A percentile compares a stretch with the other conserved stretches of the same genome.
These are phyloP conservation scores for Mizuhopecten yessoensis DNA, from an alignment of 1,140 invertebrate genomes.

Conservation along the genomic window DNA sequence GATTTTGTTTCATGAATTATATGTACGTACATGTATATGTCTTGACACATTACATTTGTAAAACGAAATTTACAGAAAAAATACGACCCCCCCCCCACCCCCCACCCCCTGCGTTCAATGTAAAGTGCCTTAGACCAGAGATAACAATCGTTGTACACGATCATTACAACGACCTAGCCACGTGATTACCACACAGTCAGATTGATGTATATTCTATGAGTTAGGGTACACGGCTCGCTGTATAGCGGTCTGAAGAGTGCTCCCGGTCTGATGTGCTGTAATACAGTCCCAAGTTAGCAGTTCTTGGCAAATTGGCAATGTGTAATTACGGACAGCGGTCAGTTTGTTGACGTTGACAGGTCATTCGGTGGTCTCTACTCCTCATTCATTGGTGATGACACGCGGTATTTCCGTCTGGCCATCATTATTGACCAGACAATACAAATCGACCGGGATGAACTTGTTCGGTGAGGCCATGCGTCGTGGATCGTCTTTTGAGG, in stretches of 20 bases:
- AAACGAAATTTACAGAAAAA: too few species aligned
- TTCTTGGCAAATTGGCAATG: background rate
- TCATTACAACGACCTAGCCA: too few species aligned
- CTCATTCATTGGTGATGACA: background rate
- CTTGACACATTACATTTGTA: too few species aligned
- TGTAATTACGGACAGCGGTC: constrained; percentile 1
- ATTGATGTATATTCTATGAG: background rate
- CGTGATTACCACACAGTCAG: too few species aligned
- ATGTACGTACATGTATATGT: too few species aligned
- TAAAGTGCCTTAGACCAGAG: too few species aligned
- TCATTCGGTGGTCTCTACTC: constrained; percentile 4
- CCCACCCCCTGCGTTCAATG: too few species aligned
- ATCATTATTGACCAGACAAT: background rate
- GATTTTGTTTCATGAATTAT: too few species aligned
- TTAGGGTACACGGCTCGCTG: background rate
- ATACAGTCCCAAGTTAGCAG: background rate
- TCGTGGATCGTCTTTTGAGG: background rate
- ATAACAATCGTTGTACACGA: too few species aligned
- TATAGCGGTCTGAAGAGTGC: background rate
- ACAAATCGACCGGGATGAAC: background rate
- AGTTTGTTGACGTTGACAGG: constrained; percentile 26
- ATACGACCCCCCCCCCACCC: too few species aligned
- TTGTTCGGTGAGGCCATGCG: background rate
- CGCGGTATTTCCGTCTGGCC: background rate
- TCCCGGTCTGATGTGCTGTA: background rate